Evolutionary conservation across 2,888 invertebrate species (phyloP).

Genomic region (Melipona bicolor): DNA sequence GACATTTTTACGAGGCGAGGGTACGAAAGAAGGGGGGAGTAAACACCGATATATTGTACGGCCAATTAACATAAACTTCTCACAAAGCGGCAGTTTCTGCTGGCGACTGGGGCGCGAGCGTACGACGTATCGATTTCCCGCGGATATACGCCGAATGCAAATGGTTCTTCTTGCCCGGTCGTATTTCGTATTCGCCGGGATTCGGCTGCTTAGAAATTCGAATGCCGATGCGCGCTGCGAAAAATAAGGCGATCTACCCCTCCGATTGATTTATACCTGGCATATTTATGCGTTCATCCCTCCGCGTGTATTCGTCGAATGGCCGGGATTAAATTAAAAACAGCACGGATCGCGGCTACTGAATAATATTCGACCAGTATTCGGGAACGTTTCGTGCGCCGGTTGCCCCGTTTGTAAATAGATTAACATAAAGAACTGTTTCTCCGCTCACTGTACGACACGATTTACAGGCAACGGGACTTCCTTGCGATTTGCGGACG

Average conservation of each 20-base stretch:
- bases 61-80: slow-evolving; percentile 40
- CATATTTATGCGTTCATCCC: slow-evolving; percentile 41
- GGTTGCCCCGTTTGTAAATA: neutral
- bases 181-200: slow-evolving; percentile 52
- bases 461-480: neutral
- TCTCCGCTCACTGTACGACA: neutral
- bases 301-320: slow-evolving; percentile 5
- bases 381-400: slow-evolving; percentile 3
- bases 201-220: slow-evolving; percentile 64
- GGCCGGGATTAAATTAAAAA: slow-evolving; percentile 47
- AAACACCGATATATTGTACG: neutral
- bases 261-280: slow-evolving; percentile 56
- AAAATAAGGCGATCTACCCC: slow-evolving; percentile 46
- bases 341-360: slow-evolving; percentile 21
- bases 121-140: slow-evolving; percentile 50
- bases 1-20: neutral
- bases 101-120: neutral
- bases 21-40: neutral
- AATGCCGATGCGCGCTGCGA: slow-evolving; percentile 38
- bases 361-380: slow-evolving; percentile 41
- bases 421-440: neutral
- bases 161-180: slow-evolving; percentile 18
- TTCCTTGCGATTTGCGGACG: neutral
- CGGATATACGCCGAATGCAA: slow-evolving; percentile 47
- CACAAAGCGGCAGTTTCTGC: slow-evolving; percentile 15